These are phyloP conservation scores for Agrochola lychnidis DNA, from an alignment of 2,888 invertebrate genomes.

Conservation along the genomic window DNA sequence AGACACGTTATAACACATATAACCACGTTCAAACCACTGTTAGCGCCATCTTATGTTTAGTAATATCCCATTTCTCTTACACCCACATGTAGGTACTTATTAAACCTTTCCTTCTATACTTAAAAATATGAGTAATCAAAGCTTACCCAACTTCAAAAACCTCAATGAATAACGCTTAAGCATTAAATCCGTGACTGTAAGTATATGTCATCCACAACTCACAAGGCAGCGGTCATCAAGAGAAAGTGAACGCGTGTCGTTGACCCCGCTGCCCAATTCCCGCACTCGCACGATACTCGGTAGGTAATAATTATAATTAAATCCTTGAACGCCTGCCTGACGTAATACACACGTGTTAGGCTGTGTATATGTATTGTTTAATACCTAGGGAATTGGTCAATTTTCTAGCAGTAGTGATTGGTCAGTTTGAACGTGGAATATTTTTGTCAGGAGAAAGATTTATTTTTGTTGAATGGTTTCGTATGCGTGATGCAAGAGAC, in stretches of 20 bases:
- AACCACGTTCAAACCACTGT: neutral
- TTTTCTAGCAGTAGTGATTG: conserved; percentile 24
- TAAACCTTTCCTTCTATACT: neutral
- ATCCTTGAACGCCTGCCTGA: conserved; percentile 50
- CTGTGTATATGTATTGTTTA: conserved; percentile 9
- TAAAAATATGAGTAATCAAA: neutral
- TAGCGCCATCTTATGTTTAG: neutral
- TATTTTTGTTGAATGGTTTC: neutral
- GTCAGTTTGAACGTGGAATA: conserved; percentile 7
- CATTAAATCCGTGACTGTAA: conserved; percentile 48
- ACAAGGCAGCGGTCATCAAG: conserved; percentile 61
- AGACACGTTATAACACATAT: neutral
- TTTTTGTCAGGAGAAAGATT: neutral
- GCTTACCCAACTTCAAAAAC: conserved; percentile 30
- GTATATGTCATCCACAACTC: conserved; percentile 56
- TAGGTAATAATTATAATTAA: conserved; percentile 49
- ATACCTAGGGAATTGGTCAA: conserved; percentile 42
- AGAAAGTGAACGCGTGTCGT: conserved; percentile 72
- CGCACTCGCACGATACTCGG: conserved; percentile 37
- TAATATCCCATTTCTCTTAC: neutral
- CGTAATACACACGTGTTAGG: conserved; percentile 58
- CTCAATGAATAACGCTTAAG: conserved; percentile 54
- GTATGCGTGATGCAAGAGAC: neutral
- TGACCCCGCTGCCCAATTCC: conserved; percentile 69
- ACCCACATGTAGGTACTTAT: neutral